phyloP scores from a whole-genome alignment of 2,797 vertebrate genomes.

The Acanthis flammea region DNA sequence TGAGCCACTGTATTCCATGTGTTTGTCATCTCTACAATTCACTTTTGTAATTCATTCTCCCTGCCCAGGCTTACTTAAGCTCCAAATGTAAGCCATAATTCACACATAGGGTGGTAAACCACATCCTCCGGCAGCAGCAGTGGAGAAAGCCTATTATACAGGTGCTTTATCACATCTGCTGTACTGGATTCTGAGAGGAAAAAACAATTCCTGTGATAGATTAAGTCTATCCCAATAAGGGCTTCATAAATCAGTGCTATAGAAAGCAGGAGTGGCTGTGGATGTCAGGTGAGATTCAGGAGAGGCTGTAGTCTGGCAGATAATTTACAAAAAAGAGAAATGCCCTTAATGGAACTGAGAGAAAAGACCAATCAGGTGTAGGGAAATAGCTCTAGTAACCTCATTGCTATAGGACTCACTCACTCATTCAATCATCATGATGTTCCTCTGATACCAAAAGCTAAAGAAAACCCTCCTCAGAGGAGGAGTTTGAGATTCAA shows the following conservation, averaged over 20 bases:
- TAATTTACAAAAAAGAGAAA: conserved; percentile 21
- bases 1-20: background rate
- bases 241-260: conserved; percentile 35
- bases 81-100: conserved; percentile 29
- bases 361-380: background rate
- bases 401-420: background rate
- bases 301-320: background rate
- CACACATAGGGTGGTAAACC: conserved; percentile 22
- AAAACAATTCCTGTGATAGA: conserved; percentile 46
- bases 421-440: background rate
- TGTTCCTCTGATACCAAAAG: background rate
- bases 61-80: conserved; percentile 30
- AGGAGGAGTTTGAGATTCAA: background rate
- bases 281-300: background rate
- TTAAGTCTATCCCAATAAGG: conserved; percentile 21
- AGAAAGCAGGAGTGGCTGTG: conserved; percentile 16
- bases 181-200: background rate
- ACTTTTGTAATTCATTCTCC: conserved; percentile 27
- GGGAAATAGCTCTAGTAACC: background rate
- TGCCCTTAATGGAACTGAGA: background rate
- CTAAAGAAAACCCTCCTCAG: background rate
- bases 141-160: background rate
- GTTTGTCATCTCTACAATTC: conserved; percentile 8
- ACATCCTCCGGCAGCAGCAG: background rate
- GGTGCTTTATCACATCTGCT: conserved; percentile 54